phyloP scores from a whole-genome alignment of 2,113 vertebrate genomes.

The Sylvicapra grimmia region DNA sequence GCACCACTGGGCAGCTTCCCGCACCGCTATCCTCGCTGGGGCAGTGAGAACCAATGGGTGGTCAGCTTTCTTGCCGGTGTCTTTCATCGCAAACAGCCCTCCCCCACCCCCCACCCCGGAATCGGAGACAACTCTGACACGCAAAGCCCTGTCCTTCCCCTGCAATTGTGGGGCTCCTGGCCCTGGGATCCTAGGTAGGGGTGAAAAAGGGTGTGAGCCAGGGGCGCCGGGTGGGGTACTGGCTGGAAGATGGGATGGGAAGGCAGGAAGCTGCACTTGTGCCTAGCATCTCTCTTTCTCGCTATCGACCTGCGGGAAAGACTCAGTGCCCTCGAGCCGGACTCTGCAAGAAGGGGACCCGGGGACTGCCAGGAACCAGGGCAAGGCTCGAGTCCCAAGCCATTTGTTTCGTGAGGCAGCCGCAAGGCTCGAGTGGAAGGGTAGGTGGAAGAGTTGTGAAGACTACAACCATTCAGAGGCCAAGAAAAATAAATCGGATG shows the following conservation, averaged over 20 bases:
- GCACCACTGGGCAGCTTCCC: neutral
- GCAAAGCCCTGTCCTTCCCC: neutral
- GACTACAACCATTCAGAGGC: constrained; percentile 57
- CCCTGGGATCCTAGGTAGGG: neutral
- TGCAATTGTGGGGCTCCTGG: neutral
- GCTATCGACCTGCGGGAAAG: neutral
- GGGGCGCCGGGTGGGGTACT: rapidly evolving
- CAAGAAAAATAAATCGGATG: constrained; percentile 73
- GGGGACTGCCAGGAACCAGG: neutral
- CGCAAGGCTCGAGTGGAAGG: constrained; percentile 36
- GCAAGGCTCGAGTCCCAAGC: neutral
- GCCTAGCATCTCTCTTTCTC: neutral
- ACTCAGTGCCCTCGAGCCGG: neutral
- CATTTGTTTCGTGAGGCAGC: neutral
- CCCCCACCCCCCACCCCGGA: neutral
- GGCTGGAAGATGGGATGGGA: neutral
- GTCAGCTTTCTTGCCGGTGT: neutral
- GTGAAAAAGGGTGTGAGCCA: neutral
- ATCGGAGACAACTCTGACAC: neutral
- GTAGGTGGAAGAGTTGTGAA: constrained; percentile 58
- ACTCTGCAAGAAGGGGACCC: neutral
- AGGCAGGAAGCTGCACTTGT: neutral
- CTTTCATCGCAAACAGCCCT: neutral
- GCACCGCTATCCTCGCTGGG: neutral
- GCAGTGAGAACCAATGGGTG: neutral